Evolutionary conservation across 2,113 vertebrate species (phyloP).

Genomic region (Rhodinocichla rosea): DNA sequence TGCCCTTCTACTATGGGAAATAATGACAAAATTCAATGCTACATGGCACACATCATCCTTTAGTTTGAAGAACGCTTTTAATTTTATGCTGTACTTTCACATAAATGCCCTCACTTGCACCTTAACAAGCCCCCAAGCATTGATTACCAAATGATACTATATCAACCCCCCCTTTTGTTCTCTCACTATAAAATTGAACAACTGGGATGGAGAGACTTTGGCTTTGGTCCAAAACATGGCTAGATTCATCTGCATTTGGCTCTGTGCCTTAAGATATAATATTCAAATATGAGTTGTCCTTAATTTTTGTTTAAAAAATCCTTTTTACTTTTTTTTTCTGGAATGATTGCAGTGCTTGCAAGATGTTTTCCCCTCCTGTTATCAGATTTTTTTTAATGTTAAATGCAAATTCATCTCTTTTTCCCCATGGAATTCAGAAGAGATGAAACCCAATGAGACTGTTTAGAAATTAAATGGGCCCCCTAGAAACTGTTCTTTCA

Average conservation of each 20-base stretch:
- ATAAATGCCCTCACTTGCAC: conserved; percentile 53
- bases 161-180: conserved; percentile 55
- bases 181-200: conserved; percentile 70
- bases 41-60: not conserved
- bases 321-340: not conserved
- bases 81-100: conserved; percentile 51
- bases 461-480: not conserved
- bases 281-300: conserved; percentile 75
- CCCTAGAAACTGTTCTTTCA: not conserved
- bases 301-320: conserved; percentile 76
- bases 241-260: conserved; percentile 72
- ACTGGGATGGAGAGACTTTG: conserved; percentile 69
- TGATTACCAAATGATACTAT: conserved; percentile 56
- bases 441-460: not conserved
- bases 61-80: conserved; percentile 30
- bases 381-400: not conserved
- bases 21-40: not conserved
- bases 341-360: not conserved
- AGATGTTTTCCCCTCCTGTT: not conserved
- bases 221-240: conserved; percentile 67
- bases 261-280: conserved; percentile 76
- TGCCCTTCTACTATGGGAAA: not conserved
- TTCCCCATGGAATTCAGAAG: not conserved
- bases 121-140: conserved; percentile 70
- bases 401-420: not conserved